Conservation (phyloP, 2,797 vertebrate species). For the Pithecia hirsuta region DNA sequence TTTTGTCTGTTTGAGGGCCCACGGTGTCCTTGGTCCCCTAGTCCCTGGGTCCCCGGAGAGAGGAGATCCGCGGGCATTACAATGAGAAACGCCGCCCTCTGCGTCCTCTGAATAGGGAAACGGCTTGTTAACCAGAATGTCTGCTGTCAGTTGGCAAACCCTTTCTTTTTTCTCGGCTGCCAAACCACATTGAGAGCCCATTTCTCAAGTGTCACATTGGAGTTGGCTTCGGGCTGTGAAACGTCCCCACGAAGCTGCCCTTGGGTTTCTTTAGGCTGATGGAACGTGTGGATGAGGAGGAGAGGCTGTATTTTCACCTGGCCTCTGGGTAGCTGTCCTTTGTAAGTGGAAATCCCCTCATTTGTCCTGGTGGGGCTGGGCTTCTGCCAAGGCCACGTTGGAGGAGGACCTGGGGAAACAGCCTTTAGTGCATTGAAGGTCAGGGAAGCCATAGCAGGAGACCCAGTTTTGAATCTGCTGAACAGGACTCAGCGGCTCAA, state of each 20-base stretch:
- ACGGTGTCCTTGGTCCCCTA: background rate
- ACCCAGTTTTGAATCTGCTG: background rate
- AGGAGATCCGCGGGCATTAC: accelerated
- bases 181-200: accelerated
- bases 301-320: background rate
- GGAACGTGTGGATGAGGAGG: accelerated
- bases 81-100: accelerated
- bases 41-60: background rate
- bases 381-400: background rate
- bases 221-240: accelerated
- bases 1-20: background rate
- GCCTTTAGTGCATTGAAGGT: background rate
- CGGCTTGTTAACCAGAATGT: accelerated
- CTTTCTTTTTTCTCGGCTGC: background rate
- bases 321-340: background rate
- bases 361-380: background rate
- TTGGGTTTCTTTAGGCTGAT: background rate
- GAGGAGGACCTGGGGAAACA: background rate
- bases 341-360: background rate
- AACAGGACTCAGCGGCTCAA: accelerated
- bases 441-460: background rate
- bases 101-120: accelerated
- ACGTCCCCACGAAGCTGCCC: accelerated
- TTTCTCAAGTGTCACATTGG: background rate
- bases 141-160: accelerated